Evolutionary conservation across 2,797 vertebrate species (phyloP).

Genomic region (Periparus ater): DNA sequence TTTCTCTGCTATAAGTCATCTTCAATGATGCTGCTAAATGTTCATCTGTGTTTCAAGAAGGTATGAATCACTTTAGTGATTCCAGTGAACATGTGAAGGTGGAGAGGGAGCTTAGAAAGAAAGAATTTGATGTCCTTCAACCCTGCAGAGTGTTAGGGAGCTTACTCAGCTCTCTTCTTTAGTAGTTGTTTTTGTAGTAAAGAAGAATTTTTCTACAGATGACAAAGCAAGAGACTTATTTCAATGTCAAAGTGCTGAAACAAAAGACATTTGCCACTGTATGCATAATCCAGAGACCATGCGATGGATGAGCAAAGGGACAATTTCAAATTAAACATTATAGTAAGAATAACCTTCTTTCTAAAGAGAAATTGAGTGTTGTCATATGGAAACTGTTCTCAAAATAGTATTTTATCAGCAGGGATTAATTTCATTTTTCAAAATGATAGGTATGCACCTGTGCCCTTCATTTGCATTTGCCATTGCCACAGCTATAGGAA

Average conservation of each 20-base stretch:
- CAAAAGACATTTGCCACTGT: not conserved
- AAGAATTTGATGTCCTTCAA: not conserved
- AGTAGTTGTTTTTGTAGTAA: constrained; percentile 21
- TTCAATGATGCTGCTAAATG: not conserved
- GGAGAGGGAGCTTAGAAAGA: not conserved
- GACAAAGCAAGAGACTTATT: not conserved
- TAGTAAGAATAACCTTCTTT: not conserved
- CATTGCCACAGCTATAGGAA: not conserved
- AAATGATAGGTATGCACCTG: not conserved
- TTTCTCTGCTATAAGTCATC: constrained; percentile 27
- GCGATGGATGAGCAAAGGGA: not conserved
- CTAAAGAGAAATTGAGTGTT: not conserved
- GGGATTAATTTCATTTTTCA: not conserved
- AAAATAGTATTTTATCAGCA: not conserved
- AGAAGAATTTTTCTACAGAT: not conserved
- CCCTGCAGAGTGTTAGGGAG: not conserved
- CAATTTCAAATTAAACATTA: not conserved
- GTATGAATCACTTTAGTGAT: not conserved
- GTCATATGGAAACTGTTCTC: not conserved
- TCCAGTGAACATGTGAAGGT: not conserved
- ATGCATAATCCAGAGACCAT: not conserved
- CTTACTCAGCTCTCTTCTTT: constrained; percentile 21
- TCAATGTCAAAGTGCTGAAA: constrained; percentile 18
- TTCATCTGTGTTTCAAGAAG: constrained; percentile 26
- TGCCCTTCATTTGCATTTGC: not conserved